These are phyloP conservation scores for Nomada goodeniana DNA, from an alignment of 2,888 invertebrate genomes.

Conservation along the genomic window DNA sequence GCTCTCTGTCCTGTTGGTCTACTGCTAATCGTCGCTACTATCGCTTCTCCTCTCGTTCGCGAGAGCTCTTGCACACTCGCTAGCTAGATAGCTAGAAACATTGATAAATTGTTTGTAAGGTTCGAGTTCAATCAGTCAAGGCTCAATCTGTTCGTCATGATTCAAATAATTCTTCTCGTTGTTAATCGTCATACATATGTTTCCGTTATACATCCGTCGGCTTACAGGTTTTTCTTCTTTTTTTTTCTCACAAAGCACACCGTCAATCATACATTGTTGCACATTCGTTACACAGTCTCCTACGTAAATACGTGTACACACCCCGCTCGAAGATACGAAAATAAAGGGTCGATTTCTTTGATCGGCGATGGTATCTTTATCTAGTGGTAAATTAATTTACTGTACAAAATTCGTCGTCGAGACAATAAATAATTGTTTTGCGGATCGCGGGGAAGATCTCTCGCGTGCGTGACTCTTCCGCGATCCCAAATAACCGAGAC, in stretches of 20 bases:
- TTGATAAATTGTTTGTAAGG: neutral
- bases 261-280: conserved; percentile 52
- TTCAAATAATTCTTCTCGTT: conserved; percentile 39
- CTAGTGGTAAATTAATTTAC: conserved; percentile 21
- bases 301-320: conserved; percentile 1
- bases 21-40: too few species aligned
- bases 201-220: conserved; percentile 31
- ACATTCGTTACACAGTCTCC: conserved; percentile 46
- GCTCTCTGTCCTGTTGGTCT: neutral
- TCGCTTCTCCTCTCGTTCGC: too few species aligned
- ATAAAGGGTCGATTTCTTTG: conserved; percentile 29
- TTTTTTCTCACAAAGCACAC: conserved; percentile 45
- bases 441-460: conserved; percentile 8
- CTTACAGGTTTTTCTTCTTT: conserved; percentile 40
- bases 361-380: conserved; percentile 12
- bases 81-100: conserved; percentile 13
- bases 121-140: conserved; percentile 12
- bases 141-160: conserved; percentile 37
- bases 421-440: conserved; percentile 50
- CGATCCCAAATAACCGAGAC: conserved; percentile 15
- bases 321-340: conserved; percentile 23
- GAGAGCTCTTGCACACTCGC: neutral
- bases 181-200: conserved; percentile 21
- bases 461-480: neutral
- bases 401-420: conserved; percentile 31